Percentiles rank a stretch among this genome's conserved stretches.
Conservation (phyloP, 1,140 invertebrate genomes). For the Drosophila rufa region DNA sequence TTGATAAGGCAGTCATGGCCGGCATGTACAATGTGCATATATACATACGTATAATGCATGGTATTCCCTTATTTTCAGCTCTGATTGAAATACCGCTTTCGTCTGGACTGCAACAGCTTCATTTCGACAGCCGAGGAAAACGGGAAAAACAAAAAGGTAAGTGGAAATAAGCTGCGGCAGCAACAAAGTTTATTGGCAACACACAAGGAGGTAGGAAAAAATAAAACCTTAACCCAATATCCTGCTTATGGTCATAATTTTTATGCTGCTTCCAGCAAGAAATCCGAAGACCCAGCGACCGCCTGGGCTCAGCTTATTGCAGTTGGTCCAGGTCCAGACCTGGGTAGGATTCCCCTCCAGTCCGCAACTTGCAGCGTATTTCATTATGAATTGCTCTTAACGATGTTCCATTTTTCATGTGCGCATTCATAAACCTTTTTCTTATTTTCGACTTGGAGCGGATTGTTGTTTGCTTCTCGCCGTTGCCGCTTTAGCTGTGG, state of each 20-base stretch:
- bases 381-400: slow-evolving; percentile 85
- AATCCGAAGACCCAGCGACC: slow-evolving; percentile 36
- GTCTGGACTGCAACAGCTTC: slow-evolving; percentile 66
- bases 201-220: slow-evolving; percentile 34
- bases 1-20: slow-evolving; percentile 60
- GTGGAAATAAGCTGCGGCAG: slow-evolving; percentile 56
- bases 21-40: neutral
- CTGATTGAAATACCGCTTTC: slow-evolving; percentile 71
- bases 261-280: slow-evolving; percentile 44
- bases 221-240: slow-evolving; percentile 81
- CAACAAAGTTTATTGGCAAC: slow-evolving; percentile 64
- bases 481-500: slow-evolving; percentile 8
- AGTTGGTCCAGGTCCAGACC: slow-evolving; percentile 24
- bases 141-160: slow-evolving; percentile 27
- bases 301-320: slow-evolving; percentile 62
- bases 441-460: slow-evolving; percentile 65
- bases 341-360: slow-evolving; percentile 10
- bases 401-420: slow-evolving; percentile 84
- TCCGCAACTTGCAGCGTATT: slow-evolving; percentile 60
- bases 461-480: slow-evolving; percentile 59
- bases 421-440: slow-evolving; percentile 82
- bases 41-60: neutral
- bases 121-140: slow-evolving; percentile 48
- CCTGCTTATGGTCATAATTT: slow-evolving; percentile 82
- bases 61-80: slow-evolving; percentile 36